Conservation (phyloP, 2,888 invertebrate species). For the Troides aeacus region DNA sequence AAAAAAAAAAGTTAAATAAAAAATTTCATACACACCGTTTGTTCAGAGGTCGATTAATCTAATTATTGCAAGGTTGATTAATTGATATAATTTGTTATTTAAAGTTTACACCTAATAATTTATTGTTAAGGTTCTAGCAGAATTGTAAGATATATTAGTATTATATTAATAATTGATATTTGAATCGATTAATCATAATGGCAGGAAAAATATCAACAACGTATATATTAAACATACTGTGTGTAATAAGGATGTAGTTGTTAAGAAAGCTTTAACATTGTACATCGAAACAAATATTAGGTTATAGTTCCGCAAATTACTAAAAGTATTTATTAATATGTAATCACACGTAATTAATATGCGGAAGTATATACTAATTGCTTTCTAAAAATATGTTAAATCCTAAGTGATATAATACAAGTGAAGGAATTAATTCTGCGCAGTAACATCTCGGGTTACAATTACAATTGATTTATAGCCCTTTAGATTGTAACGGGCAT, state of each 20-base stretch:
- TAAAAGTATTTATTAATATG: neutral
- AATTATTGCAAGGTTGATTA: neutral
- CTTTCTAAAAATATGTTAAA: neutral
- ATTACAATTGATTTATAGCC: constrained; percentile 26
- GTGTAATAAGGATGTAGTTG: neutral
- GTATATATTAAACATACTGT: too few species aligned
- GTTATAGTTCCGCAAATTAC: neutral
- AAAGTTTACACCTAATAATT: neutral
- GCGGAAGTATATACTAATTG: neutral
- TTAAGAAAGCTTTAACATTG: constrained; percentile 10
- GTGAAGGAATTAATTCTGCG: constrained; percentile 17
- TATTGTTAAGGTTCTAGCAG: too few species aligned
- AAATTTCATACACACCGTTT: constrained; percentile 32
- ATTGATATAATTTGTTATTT: neutral
- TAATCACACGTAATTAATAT: constrained; percentile 3
- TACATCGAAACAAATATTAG: constrained; percentile 1
- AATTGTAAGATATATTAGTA: too few species aligned
- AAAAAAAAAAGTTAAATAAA: constrained; percentile 40
- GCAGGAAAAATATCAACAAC: too few species aligned
- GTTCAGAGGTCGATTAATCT: neutral
- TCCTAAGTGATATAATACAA: constrained; percentile 10
- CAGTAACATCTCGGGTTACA: constrained; percentile 25
- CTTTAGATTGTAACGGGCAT: constrained; percentile 17
- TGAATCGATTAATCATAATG: too few species aligned
- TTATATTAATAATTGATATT: too few species aligned